Evolutionary conservation across 2,888 invertebrate species (phyloP), one percentile per base, ranked within the genome.

Genomic region (Listrodromus nycthemerus): DNA sequence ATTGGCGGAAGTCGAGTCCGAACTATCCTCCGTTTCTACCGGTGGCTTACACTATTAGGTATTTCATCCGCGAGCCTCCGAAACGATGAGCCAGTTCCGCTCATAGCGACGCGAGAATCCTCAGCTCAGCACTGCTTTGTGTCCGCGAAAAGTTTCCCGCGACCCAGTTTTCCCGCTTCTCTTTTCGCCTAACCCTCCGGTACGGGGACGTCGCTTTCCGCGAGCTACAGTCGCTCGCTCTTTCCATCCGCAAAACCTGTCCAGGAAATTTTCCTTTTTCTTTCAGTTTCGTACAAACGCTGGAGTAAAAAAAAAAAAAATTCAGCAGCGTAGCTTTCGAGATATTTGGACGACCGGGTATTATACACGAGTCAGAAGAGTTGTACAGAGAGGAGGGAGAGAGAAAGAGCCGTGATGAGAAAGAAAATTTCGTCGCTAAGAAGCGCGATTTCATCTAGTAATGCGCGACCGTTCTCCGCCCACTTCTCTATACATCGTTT

Each of bases 381-480:
- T 55, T 24, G 50, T 3, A 41, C 27, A 21, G n/a, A 21, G 33
- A 58, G 19, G 19, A n/a, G 41, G 13, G 66, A 30, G 73, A 48
- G 41, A 27, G 76, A 61, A 55, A 33, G 58, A 41, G 50, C 63
- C 27, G 37, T 13, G 66, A 71, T 33, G 58, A 30, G 71, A 58
- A 58, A 71, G 50, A 67, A 67, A 83, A 55, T 52, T 76, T 48
- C 41, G 19, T 79, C 21, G 86, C 81, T 88, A 88, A 91, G 90
- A 89, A 88, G 87, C 81, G 70, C 83, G 86, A 84, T 89, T 89
- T 90, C 89, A 90, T 90, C 87, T 89, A 86, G 90, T 89, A 89
- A 89, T 89, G 67, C 45, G 89, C 85, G 85, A 87, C 87, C 87
- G 85, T 89, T 86, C 73, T 41, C 27, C 30, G 45, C n/a, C 63